Conservation (phyloP, 2,888 invertebrate species). For the Drosophila ustulata region DNA sequence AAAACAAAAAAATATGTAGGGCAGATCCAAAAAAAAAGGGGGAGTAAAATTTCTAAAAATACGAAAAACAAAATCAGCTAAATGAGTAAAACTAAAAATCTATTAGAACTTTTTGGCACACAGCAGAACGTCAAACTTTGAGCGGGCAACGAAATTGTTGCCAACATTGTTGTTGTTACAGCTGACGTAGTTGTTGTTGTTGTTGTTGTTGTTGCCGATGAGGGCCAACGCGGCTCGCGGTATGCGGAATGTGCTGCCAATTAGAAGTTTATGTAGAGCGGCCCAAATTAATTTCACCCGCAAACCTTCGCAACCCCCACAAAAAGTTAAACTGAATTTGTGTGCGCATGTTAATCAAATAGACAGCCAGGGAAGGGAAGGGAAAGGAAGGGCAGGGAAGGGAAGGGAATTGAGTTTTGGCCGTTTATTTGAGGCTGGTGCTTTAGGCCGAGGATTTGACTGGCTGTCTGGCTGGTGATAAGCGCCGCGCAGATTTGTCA, state of each 20-base stretch:
- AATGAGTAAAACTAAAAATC: slow-evolving; percentile 75
- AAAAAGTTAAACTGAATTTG: slow-evolving; percentile 68
- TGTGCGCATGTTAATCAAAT: slow-evolving; percentile 74
- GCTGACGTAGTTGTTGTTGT: slow-evolving; percentile 13
- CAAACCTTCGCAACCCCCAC: slow-evolving; percentile 1
- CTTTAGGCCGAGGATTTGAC: slow-evolving; percentile 31
- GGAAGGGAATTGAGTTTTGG: slow-evolving; percentile 10
- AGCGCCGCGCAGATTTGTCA: slow-evolving; percentile 63
- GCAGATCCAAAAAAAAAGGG: not conserved
- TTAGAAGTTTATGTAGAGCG: slow-evolving; percentile 73
- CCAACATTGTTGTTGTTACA: slow-evolving; percentile 32
- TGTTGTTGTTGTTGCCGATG: slow-evolving; percentile 27
- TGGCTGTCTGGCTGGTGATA: slow-evolving; percentile 51
- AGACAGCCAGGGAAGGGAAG: slow-evolving; percentile 31
- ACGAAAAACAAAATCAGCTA: slow-evolving; percentile 54
- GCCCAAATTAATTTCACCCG: slow-evolving; percentile 67
- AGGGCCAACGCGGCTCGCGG: slow-evolving; percentile 46
- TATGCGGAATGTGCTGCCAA: slow-evolving; percentile 74
- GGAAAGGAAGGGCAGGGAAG: not conserved
- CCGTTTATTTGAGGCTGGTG: slow-evolving; percentile 40
- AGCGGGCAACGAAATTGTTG: slow-evolving; percentile 32
- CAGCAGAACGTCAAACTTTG: slow-evolving; percentile 61
- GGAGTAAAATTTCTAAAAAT: slow-evolving; percentile 11
- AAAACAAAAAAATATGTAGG: not conserved
- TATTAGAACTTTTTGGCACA: slow-evolving; percentile 70